A percentile compares a stretch with the other conserved stretches of the same genome.
phyloP scores from a whole-genome alignment of 2,797 vertebrate genomes.

The Aulostomus chinensis region DNA sequence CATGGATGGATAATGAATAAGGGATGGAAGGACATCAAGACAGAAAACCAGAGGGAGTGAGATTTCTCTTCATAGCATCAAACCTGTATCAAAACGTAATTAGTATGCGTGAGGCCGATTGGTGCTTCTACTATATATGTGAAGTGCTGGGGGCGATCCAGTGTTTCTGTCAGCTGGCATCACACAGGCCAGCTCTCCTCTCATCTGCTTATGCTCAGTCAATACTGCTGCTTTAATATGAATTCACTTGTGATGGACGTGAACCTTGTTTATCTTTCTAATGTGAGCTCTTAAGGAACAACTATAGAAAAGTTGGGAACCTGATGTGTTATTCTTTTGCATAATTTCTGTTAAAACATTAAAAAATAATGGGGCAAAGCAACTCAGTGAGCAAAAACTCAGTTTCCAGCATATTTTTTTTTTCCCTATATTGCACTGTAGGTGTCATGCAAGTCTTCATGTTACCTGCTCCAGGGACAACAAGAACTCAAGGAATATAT shows the following conservation, averaged over 20 bases:
- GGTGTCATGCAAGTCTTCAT: no score
- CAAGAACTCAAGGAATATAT: no score
- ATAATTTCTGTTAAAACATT: no score
- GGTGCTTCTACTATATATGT: conserved; percentile 34
- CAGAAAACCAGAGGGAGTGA: conserved; percentile 14
- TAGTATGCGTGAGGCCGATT: conserved; percentile 23
- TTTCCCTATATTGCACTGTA: no score
- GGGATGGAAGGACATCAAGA: background rate
- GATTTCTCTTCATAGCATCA: conserved; percentile 27
- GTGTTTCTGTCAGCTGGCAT: conserved; percentile 36
- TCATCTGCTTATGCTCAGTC: conserved; percentile 48
- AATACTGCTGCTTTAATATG: conserved; percentile 33
- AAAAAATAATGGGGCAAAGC: no score
- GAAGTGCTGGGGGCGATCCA: conserved; percentile 31
- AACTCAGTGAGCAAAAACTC: no score
- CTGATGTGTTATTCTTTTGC: no score
- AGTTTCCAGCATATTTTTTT: no score
- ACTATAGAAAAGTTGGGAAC: no score
- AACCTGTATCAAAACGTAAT: conserved; percentile 35
- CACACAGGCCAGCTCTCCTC: conserved; percentile 15
- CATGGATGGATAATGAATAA: conserved; percentile 18
- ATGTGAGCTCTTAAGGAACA: background rate
- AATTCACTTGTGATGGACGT: conserved; percentile 30
- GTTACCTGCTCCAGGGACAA: no score
- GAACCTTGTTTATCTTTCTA: conserved; percentile 14